Conservation (phyloP, 1,140 invertebrate genomes). For the Drosophila hydei region DNA sequence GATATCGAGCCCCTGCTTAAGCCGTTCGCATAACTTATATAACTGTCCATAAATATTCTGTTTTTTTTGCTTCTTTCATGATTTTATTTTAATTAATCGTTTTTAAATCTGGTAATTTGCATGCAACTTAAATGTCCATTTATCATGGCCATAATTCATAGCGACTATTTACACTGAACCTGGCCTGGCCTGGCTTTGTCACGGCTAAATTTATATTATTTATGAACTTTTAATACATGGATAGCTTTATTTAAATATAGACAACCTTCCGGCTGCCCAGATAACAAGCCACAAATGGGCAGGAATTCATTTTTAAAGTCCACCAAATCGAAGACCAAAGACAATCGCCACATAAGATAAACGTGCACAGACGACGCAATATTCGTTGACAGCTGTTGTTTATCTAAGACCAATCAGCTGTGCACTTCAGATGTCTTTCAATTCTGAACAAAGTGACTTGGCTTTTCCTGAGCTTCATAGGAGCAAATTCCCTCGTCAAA, state of each 20-base stretch:
- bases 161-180: slow-evolving; percentile 14
- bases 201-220: slow-evolving; percentile 52
- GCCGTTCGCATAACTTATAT: slow-evolving; percentile 13
- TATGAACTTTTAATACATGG: slow-evolving; percentile 63
- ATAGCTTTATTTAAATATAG: slow-evolving; percentile 45
- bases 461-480: no score
- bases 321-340: background rate
- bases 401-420: background rate
- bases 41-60: slow-evolving; percentile 6
- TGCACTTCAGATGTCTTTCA: no score
- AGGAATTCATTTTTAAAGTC: background rate
- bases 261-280: slow-evolving; percentile 3
- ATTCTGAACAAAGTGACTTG: no score
- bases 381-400: slow-evolving; percentile 1
- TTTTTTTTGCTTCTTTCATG: background rate
- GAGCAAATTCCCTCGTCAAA: no score
- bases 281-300: background rate
- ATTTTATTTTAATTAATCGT: slow-evolving; percentile 49
- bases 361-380: background rate
- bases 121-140: slow-evolving; percentile 72
- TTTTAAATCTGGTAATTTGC: slow-evolving; percentile 75
- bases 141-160: slow-evolving; percentile 45
- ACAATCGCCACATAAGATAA: background rate
- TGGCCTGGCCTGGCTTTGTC: slow-evolving; percentile 4
- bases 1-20: slow-evolving; percentile 37